These are phyloP conservation scores for Torymus aiolomorphi DNA, from an alignment of 2,888 invertebrate genomes.

Conservation along the genomic window DNA sequence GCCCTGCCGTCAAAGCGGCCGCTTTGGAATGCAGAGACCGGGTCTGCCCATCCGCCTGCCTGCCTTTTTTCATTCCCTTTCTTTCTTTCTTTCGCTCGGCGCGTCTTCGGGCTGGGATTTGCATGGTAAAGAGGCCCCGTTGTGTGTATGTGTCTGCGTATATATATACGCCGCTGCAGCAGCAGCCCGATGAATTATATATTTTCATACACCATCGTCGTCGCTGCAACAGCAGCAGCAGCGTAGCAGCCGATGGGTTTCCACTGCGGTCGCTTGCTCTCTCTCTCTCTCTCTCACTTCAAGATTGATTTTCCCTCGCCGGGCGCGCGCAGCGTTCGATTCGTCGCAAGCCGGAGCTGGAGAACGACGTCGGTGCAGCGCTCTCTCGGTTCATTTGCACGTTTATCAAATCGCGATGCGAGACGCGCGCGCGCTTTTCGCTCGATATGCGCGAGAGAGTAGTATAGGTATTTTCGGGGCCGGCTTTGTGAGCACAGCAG, in stretches of 20 bases:
- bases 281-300: too few species aligned
- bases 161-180: background rate
- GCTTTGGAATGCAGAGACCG: too few species aligned
- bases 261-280: too few species aligned
- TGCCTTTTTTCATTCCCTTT: too few species aligned
- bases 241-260: too few species aligned
- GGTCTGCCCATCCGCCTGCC: too few species aligned
- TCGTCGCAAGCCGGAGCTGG: background rate
- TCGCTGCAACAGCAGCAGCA: too few species aligned
- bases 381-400: constrained; percentile 19
- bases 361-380: too few species aligned
- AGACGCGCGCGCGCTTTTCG: background rate
- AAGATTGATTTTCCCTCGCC: constrained; percentile 10
- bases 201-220: constrained; percentile 9
- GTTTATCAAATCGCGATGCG: background rate
- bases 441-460: too few species aligned
- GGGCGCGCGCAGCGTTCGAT: background rate
- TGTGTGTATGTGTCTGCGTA: background rate
- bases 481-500: background rate
- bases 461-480: too few species aligned
- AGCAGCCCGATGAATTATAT: constrained; percentile 41
- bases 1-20: too few species aligned
- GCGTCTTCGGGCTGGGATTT: constrained; percentile 7
- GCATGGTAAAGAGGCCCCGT: constrained; percentile 23
- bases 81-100: too few species aligned